Conservation (phyloP, 2,797 vertebrate genomes). For the Aratinga solstitialis region DNA sequence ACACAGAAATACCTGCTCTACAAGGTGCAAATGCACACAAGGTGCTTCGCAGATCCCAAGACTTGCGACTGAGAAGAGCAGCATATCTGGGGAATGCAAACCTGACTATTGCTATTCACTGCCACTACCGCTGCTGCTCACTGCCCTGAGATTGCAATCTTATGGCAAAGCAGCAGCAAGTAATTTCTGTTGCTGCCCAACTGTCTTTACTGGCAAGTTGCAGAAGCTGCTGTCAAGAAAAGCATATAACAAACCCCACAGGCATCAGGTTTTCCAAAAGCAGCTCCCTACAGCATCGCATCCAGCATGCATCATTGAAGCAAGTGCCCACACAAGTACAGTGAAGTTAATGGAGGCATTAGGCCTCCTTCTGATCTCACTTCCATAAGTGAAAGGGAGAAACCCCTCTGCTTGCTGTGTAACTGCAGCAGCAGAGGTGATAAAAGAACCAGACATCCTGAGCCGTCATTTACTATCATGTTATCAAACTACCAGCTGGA, state of each 20-base stretch:
- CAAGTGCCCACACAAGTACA: background rate
- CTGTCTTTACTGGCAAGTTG: background rate
- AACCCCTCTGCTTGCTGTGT: background rate
- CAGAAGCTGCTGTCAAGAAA: background rate
- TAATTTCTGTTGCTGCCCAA: rapidly evolving
- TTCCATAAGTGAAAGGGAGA: background rate
- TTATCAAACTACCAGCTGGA: background rate
- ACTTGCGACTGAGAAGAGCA: rapidly evolving
- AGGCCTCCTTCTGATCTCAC: background rate
- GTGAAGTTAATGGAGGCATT: background rate
- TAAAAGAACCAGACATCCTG: background rate
- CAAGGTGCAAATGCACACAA: background rate
- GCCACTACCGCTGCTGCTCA: background rate
- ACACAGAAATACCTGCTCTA: rapidly evolving
- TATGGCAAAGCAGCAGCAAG: background rate
- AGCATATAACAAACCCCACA: background rate
- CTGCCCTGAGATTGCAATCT: background rate
- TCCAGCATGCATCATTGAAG: background rate
- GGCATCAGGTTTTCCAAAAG: background rate
- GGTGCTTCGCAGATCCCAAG: background rate
- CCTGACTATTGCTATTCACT: background rate
- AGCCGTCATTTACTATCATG: background rate
- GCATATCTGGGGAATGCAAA: background rate
- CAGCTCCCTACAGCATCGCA: background rate
- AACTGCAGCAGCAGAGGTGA: background rate